Evolutionary conservation across 2,113 vertebrate genomes (phyloP), one percentile per base, ranked within the genome.

Genomic region (Pleuronectes platessa): DNA sequence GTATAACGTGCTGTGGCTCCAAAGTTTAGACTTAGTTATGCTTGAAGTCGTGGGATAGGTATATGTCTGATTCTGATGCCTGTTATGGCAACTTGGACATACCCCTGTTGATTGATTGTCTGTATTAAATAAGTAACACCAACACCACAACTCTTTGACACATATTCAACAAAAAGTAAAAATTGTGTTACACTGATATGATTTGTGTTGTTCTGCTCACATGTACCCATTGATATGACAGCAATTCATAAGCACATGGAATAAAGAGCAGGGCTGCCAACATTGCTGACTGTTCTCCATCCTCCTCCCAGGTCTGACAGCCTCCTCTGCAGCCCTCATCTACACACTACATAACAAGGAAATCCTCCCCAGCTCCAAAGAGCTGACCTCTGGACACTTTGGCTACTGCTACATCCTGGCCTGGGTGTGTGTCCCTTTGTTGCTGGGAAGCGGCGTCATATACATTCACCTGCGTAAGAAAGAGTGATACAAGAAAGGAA

Each of bases 391-490:
- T 1, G 96, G 96, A 84, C 93, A 90, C 71, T 97, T 96, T 11
- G 96, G 96, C 3, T 96, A 96, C 92, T 97, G 96, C 84, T 97
- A 95, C 10, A 91, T 94, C 69, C 87, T 97, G 74, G 95, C 95
- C 58, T 97, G 96, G 96, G 93, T 96, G 81, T 96, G 95, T 79
- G 95, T 95, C 24, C 96, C 96, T 27, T 88, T 97, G 47, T 92
- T 96, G 64, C 90, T 97, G 71, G 86, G 89, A 64, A 97, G 96
- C 0, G 96, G 96, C 1, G 18, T 95, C 68, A 89, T 97, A 78
- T 97, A 97, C 78, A 93, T 97, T 83, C 95, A 96, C 80, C 89
- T 97, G 73, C 94, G 96, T 53, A 97, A 97, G 85, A 95, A 95
- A 61, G 93, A 97, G 82, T 94, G 83, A 94, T 9, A 62, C 13